Evolutionary conservation across 2,113 vertebrate genomes (phyloP).

Genomic region (human (Homo sapiens)): DNA sequence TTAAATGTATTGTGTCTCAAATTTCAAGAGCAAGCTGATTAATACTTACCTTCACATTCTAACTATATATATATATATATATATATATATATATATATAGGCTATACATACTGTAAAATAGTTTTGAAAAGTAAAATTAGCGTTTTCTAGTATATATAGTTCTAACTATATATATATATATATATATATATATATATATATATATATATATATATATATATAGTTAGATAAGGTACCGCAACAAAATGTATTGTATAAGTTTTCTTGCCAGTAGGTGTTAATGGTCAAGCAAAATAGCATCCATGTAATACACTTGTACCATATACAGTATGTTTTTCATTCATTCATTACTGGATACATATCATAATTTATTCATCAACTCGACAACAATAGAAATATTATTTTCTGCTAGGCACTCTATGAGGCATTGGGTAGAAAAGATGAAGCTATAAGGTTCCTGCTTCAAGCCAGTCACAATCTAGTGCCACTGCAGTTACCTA

Average conservation of each 20-base stretch:
- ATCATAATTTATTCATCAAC: not conserved
- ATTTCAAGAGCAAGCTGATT: not conserved
- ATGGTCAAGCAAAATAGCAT: not conserved
- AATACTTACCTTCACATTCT: not conserved
- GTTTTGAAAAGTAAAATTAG: no score
- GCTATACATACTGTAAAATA: no score
- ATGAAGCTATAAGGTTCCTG: not conserved
- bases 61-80: not conserved
- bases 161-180: no score
- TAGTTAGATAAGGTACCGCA: not conserved
- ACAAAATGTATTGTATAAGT: not conserved
- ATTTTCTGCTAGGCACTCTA: not conserved
- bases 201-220: no score
- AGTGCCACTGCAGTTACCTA: not conserved
- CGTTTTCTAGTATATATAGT: no score
- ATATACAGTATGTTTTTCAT: not conserved
- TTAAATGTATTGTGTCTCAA: not conserved
- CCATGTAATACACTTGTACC: not conserved
- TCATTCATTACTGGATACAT: not conserved
- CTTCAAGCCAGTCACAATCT: not conserved
- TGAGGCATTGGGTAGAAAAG: not conserved
- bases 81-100: no score
- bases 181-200: no score
- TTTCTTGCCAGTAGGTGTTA: not conserved
- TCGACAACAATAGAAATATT: not conserved